A percentile compares a stretch with the other conserved stretches of the same genome.
These are phyloP conservation scores for Clarias fuscus DNA, from an alignment of 2,797 vertebrate genomes.

Conservation along the genomic window DNA sequence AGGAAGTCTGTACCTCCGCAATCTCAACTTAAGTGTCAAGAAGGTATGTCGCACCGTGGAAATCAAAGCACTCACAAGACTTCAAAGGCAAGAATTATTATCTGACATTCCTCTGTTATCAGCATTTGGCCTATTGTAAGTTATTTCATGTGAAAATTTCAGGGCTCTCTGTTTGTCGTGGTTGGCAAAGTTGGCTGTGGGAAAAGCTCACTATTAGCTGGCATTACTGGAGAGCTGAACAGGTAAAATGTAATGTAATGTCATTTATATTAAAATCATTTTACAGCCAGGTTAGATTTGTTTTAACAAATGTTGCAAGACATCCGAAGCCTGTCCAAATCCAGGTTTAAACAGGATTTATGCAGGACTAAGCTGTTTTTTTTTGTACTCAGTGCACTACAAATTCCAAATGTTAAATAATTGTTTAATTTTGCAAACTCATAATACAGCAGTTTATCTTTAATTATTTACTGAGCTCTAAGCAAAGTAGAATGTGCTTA, in stretches of 20 bases:
- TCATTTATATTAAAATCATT: background rate
- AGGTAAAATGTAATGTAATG: conserved; percentile 72
- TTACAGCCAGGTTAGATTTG: background rate
- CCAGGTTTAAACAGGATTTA: background rate
- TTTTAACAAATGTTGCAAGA: background rate
- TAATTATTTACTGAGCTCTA: background rate
- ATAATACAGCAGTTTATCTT: background rate
- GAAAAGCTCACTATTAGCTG: conserved; percentile 90
- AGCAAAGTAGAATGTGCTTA: background rate
- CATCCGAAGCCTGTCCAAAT: background rate
- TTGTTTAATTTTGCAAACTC: background rate
- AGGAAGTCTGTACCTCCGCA: conserved; percentile 74
- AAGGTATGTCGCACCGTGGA: conserved; percentile 73
- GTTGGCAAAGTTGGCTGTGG: conserved; percentile 95
- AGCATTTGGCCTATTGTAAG: background rate
- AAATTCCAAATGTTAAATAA: background rate
- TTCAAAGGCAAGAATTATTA: background rate
- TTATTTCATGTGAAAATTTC: conserved; percentile 51
- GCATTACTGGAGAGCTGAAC: conserved; percentile 88
- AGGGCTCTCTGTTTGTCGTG: conserved; percentile 88
- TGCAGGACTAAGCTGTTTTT: background rate
- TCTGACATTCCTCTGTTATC: background rate
- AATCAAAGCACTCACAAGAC: background rate
- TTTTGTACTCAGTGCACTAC: background rate
- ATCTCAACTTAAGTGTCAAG: conserved; percentile 77